A percentile compares a stretch with the other conserved stretches of the same genome.
These are phyloP conservation scores for Patella pellucida DNA, from an alignment of 2,888 invertebrate species.

Conservation along the genomic window DNA sequence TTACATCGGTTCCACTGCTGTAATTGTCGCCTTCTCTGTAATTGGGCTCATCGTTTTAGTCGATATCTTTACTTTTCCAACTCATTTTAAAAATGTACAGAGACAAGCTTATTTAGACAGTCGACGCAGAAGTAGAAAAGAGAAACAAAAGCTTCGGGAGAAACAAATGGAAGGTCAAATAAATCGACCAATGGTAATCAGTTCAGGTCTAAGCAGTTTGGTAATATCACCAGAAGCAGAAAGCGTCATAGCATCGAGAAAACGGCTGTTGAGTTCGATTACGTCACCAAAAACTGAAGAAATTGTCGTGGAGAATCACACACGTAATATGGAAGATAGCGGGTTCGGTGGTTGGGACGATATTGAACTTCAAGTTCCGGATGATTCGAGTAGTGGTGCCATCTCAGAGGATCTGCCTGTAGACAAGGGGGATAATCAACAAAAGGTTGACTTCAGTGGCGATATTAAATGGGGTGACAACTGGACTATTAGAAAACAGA, in stretches of 20 bases:
- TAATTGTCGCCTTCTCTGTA: slow-evolving; percentile 19
- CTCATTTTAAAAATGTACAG: slow-evolving; percentile 11
- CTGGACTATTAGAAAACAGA: background rate
- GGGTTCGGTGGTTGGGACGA: slow-evolving; percentile 1
- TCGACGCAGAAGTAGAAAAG: background rate
- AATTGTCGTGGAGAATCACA: background rate
- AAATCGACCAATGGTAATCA: background rate
- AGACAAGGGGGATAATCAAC: background rate
- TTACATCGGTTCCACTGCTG: slow-evolving; percentile 18
- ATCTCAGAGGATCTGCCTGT: background rate
- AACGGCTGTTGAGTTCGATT: background rate
- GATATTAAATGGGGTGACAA: background rate
- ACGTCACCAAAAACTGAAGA: background rate
- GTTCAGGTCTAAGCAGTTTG: background rate
- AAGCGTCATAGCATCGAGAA: background rate
- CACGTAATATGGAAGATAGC: background rate
- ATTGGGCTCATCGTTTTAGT: slow-evolving; percentile 14
- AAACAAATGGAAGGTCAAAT: background rate
- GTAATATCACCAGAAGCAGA: background rate
- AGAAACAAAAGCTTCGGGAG: background rate
- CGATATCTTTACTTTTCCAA: slow-evolving; percentile 9
- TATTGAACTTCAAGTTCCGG: background rate
- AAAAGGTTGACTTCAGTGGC: background rate
- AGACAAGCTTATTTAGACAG: background rate
- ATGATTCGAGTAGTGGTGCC: background rate